Base-by-base conservation (phyloP, 2,113 vertebrate species). In the Cephalopholis sonnerati region DNA sequence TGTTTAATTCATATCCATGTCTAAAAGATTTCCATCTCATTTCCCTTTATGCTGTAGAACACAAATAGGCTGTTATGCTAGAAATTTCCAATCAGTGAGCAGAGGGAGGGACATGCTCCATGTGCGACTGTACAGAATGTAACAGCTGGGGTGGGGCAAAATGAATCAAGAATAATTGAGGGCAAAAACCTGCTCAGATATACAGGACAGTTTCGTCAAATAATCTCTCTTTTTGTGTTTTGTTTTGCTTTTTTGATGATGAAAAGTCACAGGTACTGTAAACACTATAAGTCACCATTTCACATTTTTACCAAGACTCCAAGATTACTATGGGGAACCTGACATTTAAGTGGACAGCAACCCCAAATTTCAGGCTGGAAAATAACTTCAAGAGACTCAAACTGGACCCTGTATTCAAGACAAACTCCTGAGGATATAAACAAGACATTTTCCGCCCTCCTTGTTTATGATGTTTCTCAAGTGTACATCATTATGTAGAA, bases 81-180 rank as follows among this genome's bases (percentile, higher is more conserved):
- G 70, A 82, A 55, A 22, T 74, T 68, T 91, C 77, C 79, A 73
- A 62, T 64, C 75, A 61, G 67, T 5, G 54, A 75, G 66, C 20
- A 10, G 68, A 66, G 41, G 53, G 81, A 80, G 59, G 54, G 39
- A 54, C 57, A 0, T 7, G 29, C 10, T 55, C 29, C 86, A 77
- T 83, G 88, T 83, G 65, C 22, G 1, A 53, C 48, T 74, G 80
- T n/a, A 44, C 65, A 79, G 18, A 24, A 39, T 85, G 82, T 61
- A 76, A 83, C 3, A 65, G 50, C 73, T 70, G 50, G 88, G 92
- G 92, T 89, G 90, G 77, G 84, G 91, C 85, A 77, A 51, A 53
- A 36, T 11, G 53, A 81, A 73, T 71, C 57, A 70, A 75, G 78
- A 77, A 11, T 29, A 85, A 69, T 2, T 77, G n/a, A 81, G 77